Base-by-base conservation (phyloP, 2,797 vertebrate species). In the Gallinago solitaria region DNA sequence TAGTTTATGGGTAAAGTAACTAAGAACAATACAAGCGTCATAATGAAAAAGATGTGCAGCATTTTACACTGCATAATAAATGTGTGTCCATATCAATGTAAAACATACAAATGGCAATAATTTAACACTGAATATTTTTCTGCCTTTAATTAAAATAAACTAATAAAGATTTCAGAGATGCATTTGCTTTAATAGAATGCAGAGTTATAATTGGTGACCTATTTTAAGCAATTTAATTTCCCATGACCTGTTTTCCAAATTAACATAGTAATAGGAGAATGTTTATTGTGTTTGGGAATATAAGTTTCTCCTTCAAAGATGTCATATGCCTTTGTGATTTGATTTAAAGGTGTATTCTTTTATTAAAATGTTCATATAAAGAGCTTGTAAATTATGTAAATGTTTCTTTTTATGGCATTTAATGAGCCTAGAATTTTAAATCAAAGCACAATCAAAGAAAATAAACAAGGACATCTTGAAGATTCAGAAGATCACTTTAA, bases 211-310 rank as follows among this genome's bases (percentile, higher is more conserved):
- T 96, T 96, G 96, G 97, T 97, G 97, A 97, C 98, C 98, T 98
- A 98, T 98, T 98, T 98, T 98, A 97, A 98, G 97, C 97, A 96
- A 97, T 98, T 98, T 98, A 98, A 98, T 98, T 98, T 98, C 97
- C 96, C 97, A 90, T 97, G 98, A 98, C 98, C 98, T 97, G 98
- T 96, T 98, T 98, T 98, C 96, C 94, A 97, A 97, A 98, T 98
- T 97, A 98, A 97, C 96, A 94, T 87, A 95, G 96, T 96, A 94
- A 97, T 96, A 92, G 96, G 97, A 95, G 97, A 87, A 85, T 96
- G 83, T 56, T 96, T 94, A 95, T 94, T 77, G 95, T 94, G 95
- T 96, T 97, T 92, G 92, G 48, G 85, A 89, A 96, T 90, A 95
- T 91, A 92, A 90, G 95, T 89, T 93, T 97, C 96, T 96, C 79